Conservation (phyloP, 2,888 invertebrate species). For the Hesperia comma region DNA sequence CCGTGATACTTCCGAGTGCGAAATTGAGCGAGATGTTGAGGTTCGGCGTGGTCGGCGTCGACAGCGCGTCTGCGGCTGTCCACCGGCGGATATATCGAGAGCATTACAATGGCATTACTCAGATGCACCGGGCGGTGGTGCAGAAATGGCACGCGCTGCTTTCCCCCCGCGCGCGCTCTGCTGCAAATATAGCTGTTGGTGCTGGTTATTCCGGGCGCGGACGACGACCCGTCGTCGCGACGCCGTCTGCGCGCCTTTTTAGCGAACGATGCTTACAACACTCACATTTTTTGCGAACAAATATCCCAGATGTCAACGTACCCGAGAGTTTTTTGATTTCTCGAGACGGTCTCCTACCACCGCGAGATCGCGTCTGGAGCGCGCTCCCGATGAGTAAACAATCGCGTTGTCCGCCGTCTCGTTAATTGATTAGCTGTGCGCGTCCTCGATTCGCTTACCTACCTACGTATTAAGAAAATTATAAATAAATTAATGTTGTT, state of each 20-base stretch:
- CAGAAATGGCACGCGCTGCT: conserved; percentile 81
- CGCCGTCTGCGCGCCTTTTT: conserved; percentile 83
- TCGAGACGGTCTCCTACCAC: conserved; percentile 40
- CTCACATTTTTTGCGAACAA: conserved; percentile 75
- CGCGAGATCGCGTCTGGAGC: conserved; percentile 40
- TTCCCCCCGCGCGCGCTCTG: conserved; percentile 67
- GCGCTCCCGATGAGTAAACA: conserved; percentile 43
- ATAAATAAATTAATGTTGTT: conserved; percentile 44
- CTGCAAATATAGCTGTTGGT: conserved; percentile 82
- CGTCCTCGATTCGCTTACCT: conserved; percentile 37
- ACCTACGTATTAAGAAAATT: conserved; percentile 41
- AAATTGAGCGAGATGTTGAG: conserved; percentile 20
- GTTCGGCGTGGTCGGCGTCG: conserved; percentile 58
- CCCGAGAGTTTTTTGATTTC: conserved; percentile 49
- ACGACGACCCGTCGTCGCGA: conserved; percentile 83
- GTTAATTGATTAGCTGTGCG: conserved; percentile 45
- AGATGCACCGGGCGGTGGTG: conserved; percentile 82
- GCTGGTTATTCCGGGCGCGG: conserved; percentile 82
- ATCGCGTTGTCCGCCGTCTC: conserved; percentile 42
- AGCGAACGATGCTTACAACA: conserved; percentile 77
- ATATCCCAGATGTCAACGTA: conserved; percentile 74
- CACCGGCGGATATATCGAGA: conserved; percentile 76
- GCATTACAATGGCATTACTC: conserved; percentile 83
- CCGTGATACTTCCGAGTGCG: background rate
- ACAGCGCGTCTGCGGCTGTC: conserved; percentile 69